phyloP scores from a whole-genome alignment of 2,113 vertebrate species.

The Anoplopoma fimbria region DNA sequence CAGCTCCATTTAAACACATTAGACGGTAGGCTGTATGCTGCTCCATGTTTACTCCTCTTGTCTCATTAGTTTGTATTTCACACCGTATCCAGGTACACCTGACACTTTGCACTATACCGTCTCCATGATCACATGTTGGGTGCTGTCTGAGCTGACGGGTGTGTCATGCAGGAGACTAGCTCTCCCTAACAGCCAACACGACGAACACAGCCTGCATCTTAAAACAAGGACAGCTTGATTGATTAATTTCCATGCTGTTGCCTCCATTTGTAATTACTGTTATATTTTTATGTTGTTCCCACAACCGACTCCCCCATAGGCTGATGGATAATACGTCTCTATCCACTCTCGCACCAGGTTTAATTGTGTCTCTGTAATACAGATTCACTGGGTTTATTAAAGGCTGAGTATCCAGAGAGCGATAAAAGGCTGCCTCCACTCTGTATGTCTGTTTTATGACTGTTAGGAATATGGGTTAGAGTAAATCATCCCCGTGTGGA shows the following conservation, averaged over 20 bases:
- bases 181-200: slow-evolving; percentile 34
- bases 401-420: slow-evolving; percentile 42
- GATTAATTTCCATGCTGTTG: slow-evolving; percentile 64
- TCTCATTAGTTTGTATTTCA: slow-evolving; percentile 11
- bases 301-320: slow-evolving; percentile 26
- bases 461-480: slow-evolving; percentile 3
- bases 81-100: not conserved
- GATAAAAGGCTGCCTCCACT: slow-evolving; percentile 33
- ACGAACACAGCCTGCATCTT: slow-evolving; percentile 34
- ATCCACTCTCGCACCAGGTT: slow-evolving; percentile 34
- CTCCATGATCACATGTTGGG: slow-evolving; percentile 20
- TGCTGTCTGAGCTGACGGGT: slow-evolving; percentile 56
- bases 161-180: slow-evolving; percentile 51
- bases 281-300: slow-evolving; percentile 63
- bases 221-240: slow-evolving; percentile 57
- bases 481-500: slow-evolving; percentile 14
- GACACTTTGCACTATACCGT: not conserved
- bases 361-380: slow-evolving; percentile 50
- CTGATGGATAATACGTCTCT: slow-evolving; percentile 60
- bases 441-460: slow-evolving; percentile 24
- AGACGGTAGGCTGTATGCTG: not conserved
- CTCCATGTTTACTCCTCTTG: not conserved
- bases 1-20: slow-evolving; percentile 1
- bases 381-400: slow-evolving; percentile 54
- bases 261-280: slow-evolving; percentile 65